These are phyloP conservation scores for Taeniopygia guttata DNA, from an alignment of 2,797 vertebrate species.

Conservation along the genomic window DNA sequence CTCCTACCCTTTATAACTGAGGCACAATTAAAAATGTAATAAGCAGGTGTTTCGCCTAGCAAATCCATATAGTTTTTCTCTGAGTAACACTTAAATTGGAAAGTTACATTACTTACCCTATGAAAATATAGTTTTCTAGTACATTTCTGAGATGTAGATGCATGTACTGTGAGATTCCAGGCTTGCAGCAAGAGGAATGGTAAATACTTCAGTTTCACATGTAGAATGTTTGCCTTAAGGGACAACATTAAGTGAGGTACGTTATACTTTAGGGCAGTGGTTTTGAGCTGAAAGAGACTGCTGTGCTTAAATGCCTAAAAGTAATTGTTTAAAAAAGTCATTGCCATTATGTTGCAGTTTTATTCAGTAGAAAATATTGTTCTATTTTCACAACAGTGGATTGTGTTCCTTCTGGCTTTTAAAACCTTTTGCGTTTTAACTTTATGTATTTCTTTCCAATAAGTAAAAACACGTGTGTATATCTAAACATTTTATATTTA, in stretches of 20 bases:
- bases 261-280: neutral
- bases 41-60: constrained; percentile 49
- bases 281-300: constrained; percentile 36
- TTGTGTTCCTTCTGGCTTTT: constrained; percentile 43
- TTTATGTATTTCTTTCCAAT: constrained; percentile 54
- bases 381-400: constrained; percentile 21
- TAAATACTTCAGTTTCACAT: neutral
- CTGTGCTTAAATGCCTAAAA: constrained; percentile 43
- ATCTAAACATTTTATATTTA: constrained; percentile 64
- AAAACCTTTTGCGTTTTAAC: constrained; percentile 29
- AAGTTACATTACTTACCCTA: neutral
- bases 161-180: constrained; percentile 19
- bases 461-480: constrained; percentile 37
- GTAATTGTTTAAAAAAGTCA: constrained; percentile 44
- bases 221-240: constrained; percentile 20
- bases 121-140: constrained; percentile 40
- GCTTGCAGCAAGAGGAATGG: constrained; percentile 22
- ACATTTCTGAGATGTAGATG: constrained; percentile 25
- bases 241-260: neutral
- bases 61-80: constrained; percentile 39
- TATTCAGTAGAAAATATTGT: constrained; percentile 22
- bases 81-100: constrained; percentile 27
- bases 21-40: constrained; percentile 46
- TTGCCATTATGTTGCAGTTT: constrained; percentile 45
- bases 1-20: constrained; percentile 26